A percentile compares a stretch with the other conserved stretches of the same genome.
phyloP scores from a whole-genome alignment of 2,797 vertebrate species.

The Myotis daubentonii region DNA sequence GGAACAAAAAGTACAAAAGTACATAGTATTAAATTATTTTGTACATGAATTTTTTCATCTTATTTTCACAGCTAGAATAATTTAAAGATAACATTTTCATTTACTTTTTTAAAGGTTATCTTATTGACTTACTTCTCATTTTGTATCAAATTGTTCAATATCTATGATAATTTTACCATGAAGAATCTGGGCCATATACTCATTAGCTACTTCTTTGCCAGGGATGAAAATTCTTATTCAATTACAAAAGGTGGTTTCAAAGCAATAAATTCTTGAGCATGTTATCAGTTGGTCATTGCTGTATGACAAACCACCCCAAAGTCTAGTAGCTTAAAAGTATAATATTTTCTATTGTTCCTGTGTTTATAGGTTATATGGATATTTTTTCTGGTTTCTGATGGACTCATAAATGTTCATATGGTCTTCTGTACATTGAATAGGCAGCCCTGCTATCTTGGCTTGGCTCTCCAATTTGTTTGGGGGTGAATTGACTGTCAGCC shows the following conservation, averaged over 20 bases:
- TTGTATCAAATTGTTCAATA: slow-evolving; percentile 1
- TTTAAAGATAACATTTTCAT: slow-evolving; percentile 40
- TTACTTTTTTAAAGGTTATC: slow-evolving; percentile 48
- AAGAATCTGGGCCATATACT: slow-evolving; percentile 15
- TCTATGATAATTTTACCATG: slow-evolving; percentile 25
- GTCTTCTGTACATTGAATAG: background rate
- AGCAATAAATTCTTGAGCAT: background rate
- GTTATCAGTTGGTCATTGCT: background rate
- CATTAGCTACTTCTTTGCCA: background rate
- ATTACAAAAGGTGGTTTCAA: slow-evolving; percentile 26
- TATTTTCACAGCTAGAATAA: background rate
- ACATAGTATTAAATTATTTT: slow-evolving; percentile 42
- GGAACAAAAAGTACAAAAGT: slow-evolving; percentile 34
- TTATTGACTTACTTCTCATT: slow-evolving; percentile 32
- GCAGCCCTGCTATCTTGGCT: background rate
- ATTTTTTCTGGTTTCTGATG: background rate
- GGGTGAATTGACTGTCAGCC: background rate
- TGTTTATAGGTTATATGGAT: background rate
- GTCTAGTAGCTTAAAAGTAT: background rate
- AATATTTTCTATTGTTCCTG: background rate
- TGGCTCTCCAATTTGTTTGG: background rate
- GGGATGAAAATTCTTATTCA: slow-evolving; percentile 1
- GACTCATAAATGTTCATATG: background rate
- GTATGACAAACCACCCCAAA: background rate
- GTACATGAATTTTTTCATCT: background rate